Percentiles rank a stretch among this genome's conserved stretches.
These are phyloP conservation scores for Lutjanus argentimaculatus DNA, from an alignment of 2,797 vertebrate genomes.

Conservation along the genomic window DNA sequence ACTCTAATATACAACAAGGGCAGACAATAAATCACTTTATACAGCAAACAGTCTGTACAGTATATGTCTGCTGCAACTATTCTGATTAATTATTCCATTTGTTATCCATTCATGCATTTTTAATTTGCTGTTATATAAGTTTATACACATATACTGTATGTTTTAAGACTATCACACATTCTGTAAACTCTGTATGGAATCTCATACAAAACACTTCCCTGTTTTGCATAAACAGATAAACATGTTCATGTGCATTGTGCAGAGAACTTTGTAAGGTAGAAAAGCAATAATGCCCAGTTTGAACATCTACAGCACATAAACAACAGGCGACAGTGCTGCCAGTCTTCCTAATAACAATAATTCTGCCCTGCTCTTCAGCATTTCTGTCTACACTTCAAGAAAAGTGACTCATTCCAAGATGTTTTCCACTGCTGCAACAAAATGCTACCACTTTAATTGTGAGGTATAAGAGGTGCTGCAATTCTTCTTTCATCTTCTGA, in stretches of 20 bases:
- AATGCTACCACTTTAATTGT: constrained; percentile 15
- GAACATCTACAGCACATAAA: constrained; percentile 16
- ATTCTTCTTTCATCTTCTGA: constrained; percentile 21
- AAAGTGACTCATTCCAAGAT: constrained; percentile 20
- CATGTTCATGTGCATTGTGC: neutral
- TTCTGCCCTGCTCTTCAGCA: constrained; percentile 21
- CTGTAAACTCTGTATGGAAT: neutral
- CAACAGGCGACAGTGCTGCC: neutral
- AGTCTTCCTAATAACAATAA: constrained; percentile 34
- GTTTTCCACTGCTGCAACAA: constrained; percentile 22
- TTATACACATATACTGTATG: neutral
- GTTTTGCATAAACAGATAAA: constrained; percentile 10
- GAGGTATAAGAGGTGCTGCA: neutral
- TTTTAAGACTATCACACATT: neutral
- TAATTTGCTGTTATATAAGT: neutral
- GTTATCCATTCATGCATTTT: neutral
- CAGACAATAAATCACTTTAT: neutral
- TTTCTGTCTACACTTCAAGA: constrained; percentile 30
- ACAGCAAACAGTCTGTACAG: neutral
- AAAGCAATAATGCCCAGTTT: neutral
- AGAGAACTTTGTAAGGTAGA: constrained; percentile 1
- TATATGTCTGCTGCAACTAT: neutral
- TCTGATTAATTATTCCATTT: neutral
- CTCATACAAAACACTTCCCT: neutral
- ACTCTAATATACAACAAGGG: neutral